Percentiles rank a stretch among this genome's conserved stretches.
Conservation (phyloP, 2,888 invertebrate genomes). For the Crepidodera aurea region DNA sequence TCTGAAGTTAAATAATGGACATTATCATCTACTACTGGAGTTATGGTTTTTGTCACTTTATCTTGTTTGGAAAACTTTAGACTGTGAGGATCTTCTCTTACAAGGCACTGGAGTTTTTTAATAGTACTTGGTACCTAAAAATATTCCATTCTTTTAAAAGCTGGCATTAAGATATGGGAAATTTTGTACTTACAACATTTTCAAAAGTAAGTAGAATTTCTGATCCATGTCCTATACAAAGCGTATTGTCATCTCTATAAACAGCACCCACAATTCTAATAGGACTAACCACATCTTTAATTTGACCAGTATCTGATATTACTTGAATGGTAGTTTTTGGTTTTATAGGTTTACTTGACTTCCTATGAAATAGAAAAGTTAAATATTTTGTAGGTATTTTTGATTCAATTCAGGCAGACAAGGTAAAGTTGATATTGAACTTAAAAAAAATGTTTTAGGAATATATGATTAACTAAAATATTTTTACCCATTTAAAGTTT, state of each 20-base stretch:
- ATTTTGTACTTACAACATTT: conserved; percentile 62
- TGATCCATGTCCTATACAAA: conserved; percentile 69
- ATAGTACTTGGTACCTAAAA: conserved; percentile 17
- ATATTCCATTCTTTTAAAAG: not conserved
- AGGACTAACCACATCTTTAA: conserved; percentile 63
- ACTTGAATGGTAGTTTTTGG: conserved; percentile 70
- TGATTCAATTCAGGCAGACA: too few relatives aligned
- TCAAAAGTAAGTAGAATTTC: conserved; percentile 68
- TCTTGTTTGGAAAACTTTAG: conserved; percentile 46
- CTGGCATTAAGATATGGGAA: too few relatives aligned
- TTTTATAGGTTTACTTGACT: conserved; percentile 69
- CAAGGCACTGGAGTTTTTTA: conserved; percentile 63
- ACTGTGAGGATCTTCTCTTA: conserved; percentile 59
- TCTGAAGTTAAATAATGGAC: conserved; percentile 64
- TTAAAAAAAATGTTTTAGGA: too few relatives aligned
- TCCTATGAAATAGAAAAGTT: conserved; percentile 48
- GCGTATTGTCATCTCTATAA: conserved; percentile 57
- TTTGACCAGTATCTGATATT: conserved; percentile 64
- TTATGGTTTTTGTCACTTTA: conserved; percentile 59
- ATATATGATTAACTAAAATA: too few relatives aligned
- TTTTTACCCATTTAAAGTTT: conserved; percentile 79
- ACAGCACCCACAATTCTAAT: conserved; percentile 66
- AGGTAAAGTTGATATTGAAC: too few relatives aligned
- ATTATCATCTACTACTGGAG: conserved; percentile 60
- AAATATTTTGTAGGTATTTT: too few relatives aligned